Evolutionary conservation across 2,888 invertebrate genomes (phyloP).

Genomic region (Lithophane semibrunnea): DNA sequence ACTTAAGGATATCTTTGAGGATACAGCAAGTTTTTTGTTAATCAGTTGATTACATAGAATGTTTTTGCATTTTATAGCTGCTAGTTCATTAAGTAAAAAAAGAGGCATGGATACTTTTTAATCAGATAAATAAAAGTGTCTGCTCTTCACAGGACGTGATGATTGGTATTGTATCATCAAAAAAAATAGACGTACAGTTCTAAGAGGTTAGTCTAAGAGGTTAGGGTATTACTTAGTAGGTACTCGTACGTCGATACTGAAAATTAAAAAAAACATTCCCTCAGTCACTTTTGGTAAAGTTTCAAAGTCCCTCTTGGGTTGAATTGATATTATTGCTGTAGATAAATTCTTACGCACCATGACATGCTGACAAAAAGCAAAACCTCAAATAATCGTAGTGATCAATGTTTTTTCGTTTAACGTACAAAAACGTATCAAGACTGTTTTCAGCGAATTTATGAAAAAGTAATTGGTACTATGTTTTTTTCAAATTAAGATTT

Average conservation of each 20-base stretch:
- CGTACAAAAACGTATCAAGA: background rate
- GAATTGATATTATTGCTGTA: background rate
- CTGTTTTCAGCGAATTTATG: background rate
- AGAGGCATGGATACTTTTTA: background rate
- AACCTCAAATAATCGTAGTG: background rate
- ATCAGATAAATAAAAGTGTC: background rate
- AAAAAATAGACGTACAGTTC: background rate
- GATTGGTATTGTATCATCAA: background rate
- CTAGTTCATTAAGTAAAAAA: slow-evolving; percentile 1
- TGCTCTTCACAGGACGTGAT: background rate
- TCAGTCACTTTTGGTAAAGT: background rate
- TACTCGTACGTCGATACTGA: background rate
- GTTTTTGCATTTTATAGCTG: background rate
- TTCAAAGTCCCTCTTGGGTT: background rate
- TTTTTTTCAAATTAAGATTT: background rate
- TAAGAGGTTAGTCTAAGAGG: background rate
- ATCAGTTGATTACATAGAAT: background rate
- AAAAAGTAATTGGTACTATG: background rate
- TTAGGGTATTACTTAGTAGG: background rate
- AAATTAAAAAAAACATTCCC: background rate
- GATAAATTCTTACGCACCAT: background rate
- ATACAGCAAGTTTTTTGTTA: slow-evolving; percentile 21
- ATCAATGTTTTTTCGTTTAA: background rate
- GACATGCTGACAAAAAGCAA: background rate
- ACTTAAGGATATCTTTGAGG: slow-evolving; percentile 24